phyloP scores from a whole-genome alignment of 2,797 vertebrate species.

The Chromis chromis region DNA sequence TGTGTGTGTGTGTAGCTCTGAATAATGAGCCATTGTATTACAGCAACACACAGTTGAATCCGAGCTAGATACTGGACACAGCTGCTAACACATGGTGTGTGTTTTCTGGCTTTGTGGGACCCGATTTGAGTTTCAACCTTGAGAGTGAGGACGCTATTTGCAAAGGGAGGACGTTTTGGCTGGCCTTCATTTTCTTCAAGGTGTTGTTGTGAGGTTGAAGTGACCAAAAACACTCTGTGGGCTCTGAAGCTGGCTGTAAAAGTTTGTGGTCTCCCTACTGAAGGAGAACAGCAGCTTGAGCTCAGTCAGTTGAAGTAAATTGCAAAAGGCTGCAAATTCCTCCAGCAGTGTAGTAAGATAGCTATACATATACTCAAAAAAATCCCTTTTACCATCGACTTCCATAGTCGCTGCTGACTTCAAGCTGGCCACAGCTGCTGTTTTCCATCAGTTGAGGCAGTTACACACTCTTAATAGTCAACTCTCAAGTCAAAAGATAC shows the following conservation, averaged over 20 bases:
- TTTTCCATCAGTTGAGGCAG: constrained; percentile 12
- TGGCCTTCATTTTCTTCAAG: constrained; percentile 26
- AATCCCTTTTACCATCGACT: too few species aligned
- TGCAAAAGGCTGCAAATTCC: not conserved
- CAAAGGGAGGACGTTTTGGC: constrained; percentile 7
- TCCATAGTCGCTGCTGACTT: not conserved
- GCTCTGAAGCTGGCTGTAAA: not conserved
- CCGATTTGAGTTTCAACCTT: constrained; percentile 37
- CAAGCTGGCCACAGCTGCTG: not conserved
- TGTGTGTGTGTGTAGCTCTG: constrained; percentile 53
- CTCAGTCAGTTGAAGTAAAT: too few species aligned
- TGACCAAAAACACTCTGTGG: not conserved
- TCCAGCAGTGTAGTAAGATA: not conserved
- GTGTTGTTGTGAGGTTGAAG: constrained; percentile 23
- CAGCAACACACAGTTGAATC: constrained; percentile 69
- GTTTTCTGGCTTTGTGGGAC: constrained; percentile 50
- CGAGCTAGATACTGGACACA: constrained; percentile 64
- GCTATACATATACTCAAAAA: not conserved
- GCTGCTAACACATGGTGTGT: constrained; percentile 69
- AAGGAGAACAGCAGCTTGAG: not conserved
- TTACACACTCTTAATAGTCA: constrained; percentile 5
- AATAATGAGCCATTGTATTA: constrained; percentile 86
- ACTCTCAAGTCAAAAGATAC: constrained; percentile 4
- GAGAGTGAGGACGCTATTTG: constrained; percentile 19
- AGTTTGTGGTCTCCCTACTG: not conserved